Conservation (phyloP, 2,113 vertebrate genomes). For the Syrmaticus mikado region DNA sequence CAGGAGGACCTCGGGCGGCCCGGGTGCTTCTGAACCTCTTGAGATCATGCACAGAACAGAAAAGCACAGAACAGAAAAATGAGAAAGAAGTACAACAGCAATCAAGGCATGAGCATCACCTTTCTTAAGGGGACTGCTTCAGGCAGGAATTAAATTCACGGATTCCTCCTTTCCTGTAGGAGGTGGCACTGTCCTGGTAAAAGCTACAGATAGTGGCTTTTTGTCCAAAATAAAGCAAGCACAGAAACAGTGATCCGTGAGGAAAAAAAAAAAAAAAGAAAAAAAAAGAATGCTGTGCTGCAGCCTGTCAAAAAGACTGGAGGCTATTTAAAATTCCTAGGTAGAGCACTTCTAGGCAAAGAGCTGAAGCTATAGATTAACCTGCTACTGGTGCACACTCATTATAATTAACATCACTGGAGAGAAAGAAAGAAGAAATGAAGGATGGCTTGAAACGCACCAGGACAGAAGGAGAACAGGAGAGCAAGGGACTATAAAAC, state of each 20-base stretch:
- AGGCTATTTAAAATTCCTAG: conserved; percentile 2
- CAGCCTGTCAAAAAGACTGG: neutral
- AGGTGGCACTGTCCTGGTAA: neutral
- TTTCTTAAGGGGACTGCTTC: neutral
- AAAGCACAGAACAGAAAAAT: neutral
- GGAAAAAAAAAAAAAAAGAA: neutral
- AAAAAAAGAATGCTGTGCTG: neutral
- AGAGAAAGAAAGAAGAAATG: neutral
- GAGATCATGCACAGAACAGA: accelerated
- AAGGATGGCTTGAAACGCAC: neutral
- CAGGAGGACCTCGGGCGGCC: accelerated
- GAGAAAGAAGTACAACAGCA: neutral
- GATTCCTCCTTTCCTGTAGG: neutral
- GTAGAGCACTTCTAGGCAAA: neutral
- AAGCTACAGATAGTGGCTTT: neutral
- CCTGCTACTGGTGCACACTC: neutral
- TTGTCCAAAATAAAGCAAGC: neutral
- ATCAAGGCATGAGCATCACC: accelerated
- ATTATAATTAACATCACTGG: neutral
- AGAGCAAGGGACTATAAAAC: neutral
- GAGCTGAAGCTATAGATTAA: conserved; percentile 22
- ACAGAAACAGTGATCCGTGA: accelerated
- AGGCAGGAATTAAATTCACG: neutral
- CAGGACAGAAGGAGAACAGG: neutral
- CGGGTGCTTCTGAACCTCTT: accelerated